Percentiles rank a stretch among this genome's conserved stretches.
Evolutionary conservation across 2,888 invertebrate species (phyloP).

Genomic region (Sphecodes monilicornis): DNA sequence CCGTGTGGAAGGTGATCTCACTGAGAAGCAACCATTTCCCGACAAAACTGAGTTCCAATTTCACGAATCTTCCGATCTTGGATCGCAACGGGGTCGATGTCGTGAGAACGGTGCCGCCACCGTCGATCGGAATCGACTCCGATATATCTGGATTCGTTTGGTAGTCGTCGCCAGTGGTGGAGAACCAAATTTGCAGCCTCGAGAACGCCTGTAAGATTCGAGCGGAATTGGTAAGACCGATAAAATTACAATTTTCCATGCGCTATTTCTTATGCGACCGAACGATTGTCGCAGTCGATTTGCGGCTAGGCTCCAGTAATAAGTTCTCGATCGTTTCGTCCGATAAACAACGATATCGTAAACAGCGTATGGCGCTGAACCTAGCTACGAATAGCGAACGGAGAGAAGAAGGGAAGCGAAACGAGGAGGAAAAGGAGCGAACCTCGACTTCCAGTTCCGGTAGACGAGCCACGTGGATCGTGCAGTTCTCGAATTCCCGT

Average conservation of each 20-base stretch:
- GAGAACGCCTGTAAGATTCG: slow-evolving; percentile 88
- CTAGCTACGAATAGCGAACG: no score
- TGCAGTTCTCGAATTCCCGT: slow-evolving; percentile 88
- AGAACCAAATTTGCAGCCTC: slow-evolving; percentile 91
- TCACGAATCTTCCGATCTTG: slow-evolving; percentile 91
- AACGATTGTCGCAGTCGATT: no score
- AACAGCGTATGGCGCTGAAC: no score
- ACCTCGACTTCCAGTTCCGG: slow-evolving; percentile 93
- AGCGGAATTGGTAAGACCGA: neutral
- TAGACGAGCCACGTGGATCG: slow-evolving; percentile 86
- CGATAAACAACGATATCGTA: no score
- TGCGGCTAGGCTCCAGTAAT: no score
- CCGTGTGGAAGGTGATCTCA: slow-evolving; percentile 93
- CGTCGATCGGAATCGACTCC: slow-evolving; percentile 86
- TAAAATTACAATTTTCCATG: no score
- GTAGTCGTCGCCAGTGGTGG: slow-evolving; percentile 91
- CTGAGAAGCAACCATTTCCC: slow-evolving; percentile 95
- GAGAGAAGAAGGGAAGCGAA: neutral
- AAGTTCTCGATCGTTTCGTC: no score
- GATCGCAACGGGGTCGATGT: slow-evolving; percentile 90
- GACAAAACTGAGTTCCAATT: slow-evolving; percentile 90
- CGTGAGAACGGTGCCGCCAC: neutral
- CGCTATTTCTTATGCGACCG: no score
- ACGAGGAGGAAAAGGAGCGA: neutral
- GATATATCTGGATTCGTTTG: slow-evolving; percentile 89